A percentile compares a stretch with the other conserved stretches of the same genome.
These are phyloP conservation scores for Metopolophium dirhodum DNA, from an alignment of 1,140 invertebrate species.

Conservation along the genomic window DNA sequence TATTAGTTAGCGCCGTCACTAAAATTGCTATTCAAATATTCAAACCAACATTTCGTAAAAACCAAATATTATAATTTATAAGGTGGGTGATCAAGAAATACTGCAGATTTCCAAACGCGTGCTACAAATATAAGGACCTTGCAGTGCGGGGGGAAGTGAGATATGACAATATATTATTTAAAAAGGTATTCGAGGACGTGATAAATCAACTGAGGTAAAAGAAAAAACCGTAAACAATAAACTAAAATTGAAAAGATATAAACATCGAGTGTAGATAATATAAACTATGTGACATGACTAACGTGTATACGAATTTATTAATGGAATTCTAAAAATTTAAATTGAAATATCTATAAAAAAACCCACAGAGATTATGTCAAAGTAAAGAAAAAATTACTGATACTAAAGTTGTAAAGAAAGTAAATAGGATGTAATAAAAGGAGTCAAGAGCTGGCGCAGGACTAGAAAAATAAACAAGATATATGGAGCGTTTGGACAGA, in stretches of 20 bases:
- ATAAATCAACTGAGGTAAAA: conserved; percentile 1
- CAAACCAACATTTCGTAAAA: not conserved
- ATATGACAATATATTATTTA: not conserved
- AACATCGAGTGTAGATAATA: not conserved
- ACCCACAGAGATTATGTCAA: not conserved
- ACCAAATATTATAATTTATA: not conserved
- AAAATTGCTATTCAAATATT: no score
- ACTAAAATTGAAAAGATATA: not conserved
- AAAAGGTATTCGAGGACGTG: not conserved
- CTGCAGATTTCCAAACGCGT: not conserved
- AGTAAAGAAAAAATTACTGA: conserved; percentile 4
- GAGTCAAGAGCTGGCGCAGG: not conserved
- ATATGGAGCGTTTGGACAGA: not conserved
- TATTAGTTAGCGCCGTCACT: not conserved
- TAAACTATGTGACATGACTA: not conserved
- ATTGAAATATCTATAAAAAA: not conserved
- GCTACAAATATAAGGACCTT: not conserved
- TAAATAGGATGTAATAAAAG: not conserved
- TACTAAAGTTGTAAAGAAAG: not conserved
- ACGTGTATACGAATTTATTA: not conserved
- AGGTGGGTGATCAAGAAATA: not conserved
- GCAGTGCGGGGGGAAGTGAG: not conserved
- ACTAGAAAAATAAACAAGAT: not conserved
- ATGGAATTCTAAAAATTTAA: not conserved
- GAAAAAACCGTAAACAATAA: not conserved